Base-by-base conservation (phyloP, 2,113 vertebrate species). In the Apaloderma vittatum region DNA sequence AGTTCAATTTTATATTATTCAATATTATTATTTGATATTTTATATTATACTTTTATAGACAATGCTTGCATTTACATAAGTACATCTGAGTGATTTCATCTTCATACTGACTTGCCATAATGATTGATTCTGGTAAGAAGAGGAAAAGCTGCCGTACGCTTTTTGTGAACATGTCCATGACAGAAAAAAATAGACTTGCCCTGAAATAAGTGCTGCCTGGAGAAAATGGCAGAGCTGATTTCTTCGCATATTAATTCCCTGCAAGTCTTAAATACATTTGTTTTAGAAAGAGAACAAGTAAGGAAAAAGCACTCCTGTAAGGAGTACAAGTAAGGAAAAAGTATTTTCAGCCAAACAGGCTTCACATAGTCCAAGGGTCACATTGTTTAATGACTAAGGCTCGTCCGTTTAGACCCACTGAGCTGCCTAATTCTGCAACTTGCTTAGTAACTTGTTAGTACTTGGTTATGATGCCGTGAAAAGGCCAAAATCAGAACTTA, bases 91-190 rank as follows among this genome's bases (percentile, higher is more conserved):
- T 1, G 7, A 68, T 36, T 43, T 22, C 32, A 36, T 5, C 12
- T 17, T n/a, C 54, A 8, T 6, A 6, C 2, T 4, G 27, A 30
- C 34, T 40, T 72, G 34, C 29, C 1, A 1, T 15, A 51, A 32
- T 15, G 46, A 37, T 2, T 11, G 6, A 48, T 26, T 43, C 24
- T 3, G 24, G 32, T 20, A 32, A 52, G 36, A 66, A 37, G 51
- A 59, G 26, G 36, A 46, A 65, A 84, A 83, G 17, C 16, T 16
- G 24, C 7, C 0, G 0, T 1, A 0, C 3, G 9, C 6, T 65
- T 89, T 48, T 43, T 23, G 66, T 26, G 52, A 52, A 18, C 23
- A 6, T 1, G 11, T 46, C 40, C 1, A 0, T 18, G 17, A 23
- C 15, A 46, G 37, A 23, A 68, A 62, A 89, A 22, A 57, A 29